Evolutionary conservation across 2,113 vertebrate genomes (phyloP).

Genomic region (Chionomys nivalis): DNA sequence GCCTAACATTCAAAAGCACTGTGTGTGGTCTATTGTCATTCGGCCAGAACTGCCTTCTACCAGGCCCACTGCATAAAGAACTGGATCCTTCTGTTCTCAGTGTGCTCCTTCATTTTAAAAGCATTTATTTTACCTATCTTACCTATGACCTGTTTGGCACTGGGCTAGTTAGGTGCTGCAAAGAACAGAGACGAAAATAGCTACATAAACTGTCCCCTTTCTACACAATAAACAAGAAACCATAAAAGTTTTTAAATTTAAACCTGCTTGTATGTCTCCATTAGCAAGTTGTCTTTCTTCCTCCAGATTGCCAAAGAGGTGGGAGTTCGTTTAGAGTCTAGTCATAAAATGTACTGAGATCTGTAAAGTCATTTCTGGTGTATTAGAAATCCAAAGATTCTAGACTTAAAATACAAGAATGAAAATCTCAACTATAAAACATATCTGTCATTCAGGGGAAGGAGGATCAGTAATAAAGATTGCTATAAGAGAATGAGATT

Average conservation of each 20-base stretch:
- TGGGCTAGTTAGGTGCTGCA: not conserved
- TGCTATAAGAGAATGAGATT: constrained; percentile 65
- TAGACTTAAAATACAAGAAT: constrained; percentile 60
- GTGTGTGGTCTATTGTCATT: not conserved
- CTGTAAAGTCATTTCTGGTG: not conserved
- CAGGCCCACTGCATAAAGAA: not conserved
- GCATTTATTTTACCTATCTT: not conserved
- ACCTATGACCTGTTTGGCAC: not conserved
- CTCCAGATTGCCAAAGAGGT: not conserved
- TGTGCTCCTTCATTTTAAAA: not conserved
- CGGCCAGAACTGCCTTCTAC: not conserved
- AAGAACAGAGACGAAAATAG: not conserved
- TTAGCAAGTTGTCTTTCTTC: not conserved
- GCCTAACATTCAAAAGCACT: not conserved
- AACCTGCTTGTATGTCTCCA: not conserved
- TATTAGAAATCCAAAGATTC: not conserved
- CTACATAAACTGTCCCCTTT: not conserved
- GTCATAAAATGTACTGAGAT: not conserved
- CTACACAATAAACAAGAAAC: not conserved
- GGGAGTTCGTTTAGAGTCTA: not conserved
- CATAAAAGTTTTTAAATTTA: not conserved
- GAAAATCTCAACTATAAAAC: constrained; percentile 58
- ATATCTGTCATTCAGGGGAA: constrained; percentile 42
- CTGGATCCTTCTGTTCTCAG: not conserved
- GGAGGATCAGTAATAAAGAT: constrained; percentile 69